phyloP scores from a whole-genome alignment of 2,888 invertebrate species.

The Epinotia brunnichana region DNA sequence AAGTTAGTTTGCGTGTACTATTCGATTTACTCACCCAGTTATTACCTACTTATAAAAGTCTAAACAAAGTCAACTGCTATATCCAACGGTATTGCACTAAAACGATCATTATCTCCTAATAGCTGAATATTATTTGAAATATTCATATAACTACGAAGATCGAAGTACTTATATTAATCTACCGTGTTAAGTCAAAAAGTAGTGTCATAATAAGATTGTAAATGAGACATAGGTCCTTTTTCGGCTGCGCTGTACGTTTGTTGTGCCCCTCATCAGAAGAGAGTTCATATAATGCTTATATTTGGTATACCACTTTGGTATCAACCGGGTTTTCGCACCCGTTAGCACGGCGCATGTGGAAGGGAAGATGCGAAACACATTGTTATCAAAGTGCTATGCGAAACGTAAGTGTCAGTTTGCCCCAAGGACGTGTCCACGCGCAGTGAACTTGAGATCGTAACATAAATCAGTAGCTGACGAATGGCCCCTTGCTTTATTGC shows the following conservation, averaged over 20 bases:
- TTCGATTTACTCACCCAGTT: too few species aligned
- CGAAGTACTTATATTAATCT: not conserved
- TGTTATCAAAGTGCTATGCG: not conserved
- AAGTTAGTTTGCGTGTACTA: too few species aligned
- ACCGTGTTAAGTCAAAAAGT: not conserved
- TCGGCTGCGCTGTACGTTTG: not conserved
- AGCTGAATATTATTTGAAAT: not conserved
- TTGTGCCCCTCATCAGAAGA: constrained; percentile 6
- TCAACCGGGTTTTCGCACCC: not conserved
- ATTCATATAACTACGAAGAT: constrained; percentile 5
- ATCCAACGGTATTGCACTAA: not conserved
- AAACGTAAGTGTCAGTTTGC: not conserved
- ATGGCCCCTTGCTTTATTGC: constrained; percentile 59
- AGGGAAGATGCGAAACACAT: not conserved
- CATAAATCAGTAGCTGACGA: constrained; percentile 56
- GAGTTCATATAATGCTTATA: not conserved
- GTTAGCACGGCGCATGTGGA: not conserved
- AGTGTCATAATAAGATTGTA: not conserved
- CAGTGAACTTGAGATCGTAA: constrained; percentile 41
- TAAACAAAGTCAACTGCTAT: not conserved
- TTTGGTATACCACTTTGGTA: not conserved
- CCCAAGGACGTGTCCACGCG: constrained; percentile 31
- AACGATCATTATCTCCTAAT: not conserved
- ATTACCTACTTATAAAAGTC: too few species aligned
- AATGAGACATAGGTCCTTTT: not conserved